Conservation (phyloP, 2,797 vertebrate genomes). For the Typhlichthys subterraneus region DNA sequence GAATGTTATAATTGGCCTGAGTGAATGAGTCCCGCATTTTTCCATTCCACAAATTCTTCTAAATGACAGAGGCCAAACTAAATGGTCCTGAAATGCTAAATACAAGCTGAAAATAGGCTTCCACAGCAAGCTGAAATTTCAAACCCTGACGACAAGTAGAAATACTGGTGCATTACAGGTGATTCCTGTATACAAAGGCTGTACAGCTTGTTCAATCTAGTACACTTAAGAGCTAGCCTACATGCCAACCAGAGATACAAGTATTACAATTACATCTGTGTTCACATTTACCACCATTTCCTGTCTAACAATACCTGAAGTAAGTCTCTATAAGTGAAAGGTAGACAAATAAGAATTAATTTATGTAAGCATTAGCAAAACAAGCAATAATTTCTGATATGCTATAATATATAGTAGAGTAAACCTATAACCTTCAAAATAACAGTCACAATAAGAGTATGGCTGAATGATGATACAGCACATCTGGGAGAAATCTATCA, state of each 20-base stretch:
- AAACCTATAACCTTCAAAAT: not conserved
- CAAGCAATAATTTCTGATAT: constrained; percentile 44
- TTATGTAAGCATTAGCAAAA: constrained; percentile 47
- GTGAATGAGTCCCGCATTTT: too few species aligned
- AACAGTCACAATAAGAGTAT: too few species aligned
- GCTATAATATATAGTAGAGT: constrained; percentile 4
- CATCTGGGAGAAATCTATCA: not conserved
- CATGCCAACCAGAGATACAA: constrained; percentile 43
- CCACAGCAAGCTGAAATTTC: not conserved
- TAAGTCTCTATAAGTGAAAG: constrained; percentile 48
- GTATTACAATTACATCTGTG: constrained; percentile 55
- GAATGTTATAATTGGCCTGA: too few species aligned
- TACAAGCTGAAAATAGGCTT: not conserved
- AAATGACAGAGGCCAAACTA: not conserved
- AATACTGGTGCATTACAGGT: too few species aligned
- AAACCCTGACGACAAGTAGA: constrained; percentile 2
- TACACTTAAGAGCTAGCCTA: constrained; percentile 22
- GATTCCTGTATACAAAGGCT: constrained; percentile 6
- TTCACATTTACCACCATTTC: constrained; percentile 27
- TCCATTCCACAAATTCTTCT: too few species aligned
- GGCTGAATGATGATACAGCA: not conserved
- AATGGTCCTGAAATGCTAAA: not conserved
- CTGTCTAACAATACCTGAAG: constrained; percentile 44
- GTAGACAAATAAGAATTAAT: constrained; percentile 53
- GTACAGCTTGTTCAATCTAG: constrained; percentile 39